Evolutionary conservation across 2,113 vertebrate genomes (phyloP).

Genomic region (Patagioenas fasciata): DNA sequence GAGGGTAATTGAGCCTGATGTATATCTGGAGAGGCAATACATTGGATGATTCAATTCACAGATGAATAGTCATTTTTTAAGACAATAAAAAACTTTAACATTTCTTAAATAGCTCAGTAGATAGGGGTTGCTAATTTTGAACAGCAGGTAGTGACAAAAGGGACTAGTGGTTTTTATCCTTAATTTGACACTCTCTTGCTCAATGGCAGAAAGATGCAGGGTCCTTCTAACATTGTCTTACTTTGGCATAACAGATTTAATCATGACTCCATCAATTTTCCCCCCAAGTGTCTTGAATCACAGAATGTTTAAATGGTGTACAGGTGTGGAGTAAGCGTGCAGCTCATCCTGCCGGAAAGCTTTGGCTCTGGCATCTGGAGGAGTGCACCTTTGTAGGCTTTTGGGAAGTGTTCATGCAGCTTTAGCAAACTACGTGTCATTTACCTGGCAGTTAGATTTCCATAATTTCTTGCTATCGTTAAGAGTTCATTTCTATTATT

Average conservation of each 20-base stretch:
- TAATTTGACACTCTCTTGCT: background rate
- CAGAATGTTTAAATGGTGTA: background rate
- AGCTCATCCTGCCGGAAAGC: background rate
- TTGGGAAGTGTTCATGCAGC: background rate
- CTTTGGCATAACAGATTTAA: constrained; percentile 18
- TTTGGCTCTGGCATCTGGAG: background rate
- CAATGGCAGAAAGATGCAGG: background rate
- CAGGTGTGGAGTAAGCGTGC: background rate
- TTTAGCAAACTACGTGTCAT: background rate
- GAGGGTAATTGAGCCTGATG: background rate
- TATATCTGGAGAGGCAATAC: background rate
- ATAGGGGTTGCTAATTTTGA: background rate
- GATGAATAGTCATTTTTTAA: background rate
- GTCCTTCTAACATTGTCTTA: background rate
- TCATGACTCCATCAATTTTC: background rate
- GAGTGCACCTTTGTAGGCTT: background rate
- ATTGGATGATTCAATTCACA: background rate
- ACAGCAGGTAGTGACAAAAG: background rate
- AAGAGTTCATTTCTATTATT: background rate
- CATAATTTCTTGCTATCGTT: background rate
- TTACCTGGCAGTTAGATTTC: background rate
- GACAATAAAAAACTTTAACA: background rate
- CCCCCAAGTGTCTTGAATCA: background rate
- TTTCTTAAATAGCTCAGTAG: background rate
- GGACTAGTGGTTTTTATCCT: background rate